Conservation (phyloP, 2,888 invertebrate species). For the Ligdia adustata region DNA sequence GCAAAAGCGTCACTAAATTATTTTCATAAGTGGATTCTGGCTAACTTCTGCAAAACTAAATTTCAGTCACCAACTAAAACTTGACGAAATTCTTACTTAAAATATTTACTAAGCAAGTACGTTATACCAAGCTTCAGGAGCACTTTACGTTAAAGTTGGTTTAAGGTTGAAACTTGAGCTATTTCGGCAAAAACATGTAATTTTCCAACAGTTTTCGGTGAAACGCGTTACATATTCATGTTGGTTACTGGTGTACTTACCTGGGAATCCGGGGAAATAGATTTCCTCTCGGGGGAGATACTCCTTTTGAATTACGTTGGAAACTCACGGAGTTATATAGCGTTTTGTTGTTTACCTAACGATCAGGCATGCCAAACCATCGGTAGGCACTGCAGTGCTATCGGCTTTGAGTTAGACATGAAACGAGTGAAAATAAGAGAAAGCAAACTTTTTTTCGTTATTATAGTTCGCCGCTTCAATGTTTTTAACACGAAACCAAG, state of each 20-base stretch:
- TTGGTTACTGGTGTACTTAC: no score
- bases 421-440: no score
- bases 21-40: neutral
- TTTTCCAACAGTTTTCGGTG: conserved; percentile 24
- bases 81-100: neutral
- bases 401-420: no score
- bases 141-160: conserved; percentile 5
- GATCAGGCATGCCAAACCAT: no score
- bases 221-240: conserved; percentile 57
- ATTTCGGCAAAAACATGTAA: conserved; percentile 13
- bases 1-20: no score
- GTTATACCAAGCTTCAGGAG: neutral
- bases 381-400: no score
- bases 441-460: no score
- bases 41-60: neutral
- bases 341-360: no score
- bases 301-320: conserved; percentile 45
- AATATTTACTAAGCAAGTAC: conserved; percentile 2
- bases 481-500: no score
- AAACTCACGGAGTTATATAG: conserved; percentile 39
- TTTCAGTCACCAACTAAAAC: neutral
- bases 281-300: conserved; percentile 50
- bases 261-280: conserved; percentile 55
- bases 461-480: no score
- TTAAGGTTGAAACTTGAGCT: conserved; percentile 1